Percentiles rank a stretch among this genome's conserved stretches.
Conservation (phyloP, 2,113 vertebrate genomes). For the Alouatta palliata region DNA sequence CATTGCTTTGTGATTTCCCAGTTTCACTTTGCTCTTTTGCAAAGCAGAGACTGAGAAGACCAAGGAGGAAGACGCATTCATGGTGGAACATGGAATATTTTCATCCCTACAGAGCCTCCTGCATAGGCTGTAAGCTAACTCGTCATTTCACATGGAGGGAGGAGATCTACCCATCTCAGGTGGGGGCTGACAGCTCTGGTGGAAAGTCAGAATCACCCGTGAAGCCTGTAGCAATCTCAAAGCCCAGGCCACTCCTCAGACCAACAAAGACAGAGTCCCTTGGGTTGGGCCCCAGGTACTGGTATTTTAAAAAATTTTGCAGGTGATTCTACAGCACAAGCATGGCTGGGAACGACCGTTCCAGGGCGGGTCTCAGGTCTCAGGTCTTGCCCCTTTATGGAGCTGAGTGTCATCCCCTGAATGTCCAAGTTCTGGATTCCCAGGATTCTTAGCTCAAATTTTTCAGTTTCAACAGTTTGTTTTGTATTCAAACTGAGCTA, state of each 20-base stretch:
- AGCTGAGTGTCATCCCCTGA: not conserved
- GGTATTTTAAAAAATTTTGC: not conserved
- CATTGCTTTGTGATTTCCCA: not conserved
- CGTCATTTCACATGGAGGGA: not conserved
- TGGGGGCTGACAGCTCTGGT: not conserved
- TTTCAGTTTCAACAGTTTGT: not conserved
- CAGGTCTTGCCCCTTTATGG: not conserved
- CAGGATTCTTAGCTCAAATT: not conserved
- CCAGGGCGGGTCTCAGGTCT: not conserved
- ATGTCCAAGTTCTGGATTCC: not conserved
- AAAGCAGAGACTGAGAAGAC: not conserved
- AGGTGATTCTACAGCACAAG: not conserved
- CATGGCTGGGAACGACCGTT: not conserved
- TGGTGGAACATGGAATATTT: not conserved
- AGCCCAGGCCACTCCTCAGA: not conserved
- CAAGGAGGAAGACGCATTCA: not conserved
- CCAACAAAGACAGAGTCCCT: not conserved
- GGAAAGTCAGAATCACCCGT: not conserved
- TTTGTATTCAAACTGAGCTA: slow-evolving; percentile 5
- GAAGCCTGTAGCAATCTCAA: not conserved
- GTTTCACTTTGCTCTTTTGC: not conserved
- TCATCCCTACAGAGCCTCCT: not conserved
- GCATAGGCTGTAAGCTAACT: not conserved
- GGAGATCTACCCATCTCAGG: not conserved
- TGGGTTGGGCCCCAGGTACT: not conserved